Evolutionary conservation across 2,113 vertebrate genomes (phyloP).

Genomic region (Eudorcas thomsonii): DNA sequence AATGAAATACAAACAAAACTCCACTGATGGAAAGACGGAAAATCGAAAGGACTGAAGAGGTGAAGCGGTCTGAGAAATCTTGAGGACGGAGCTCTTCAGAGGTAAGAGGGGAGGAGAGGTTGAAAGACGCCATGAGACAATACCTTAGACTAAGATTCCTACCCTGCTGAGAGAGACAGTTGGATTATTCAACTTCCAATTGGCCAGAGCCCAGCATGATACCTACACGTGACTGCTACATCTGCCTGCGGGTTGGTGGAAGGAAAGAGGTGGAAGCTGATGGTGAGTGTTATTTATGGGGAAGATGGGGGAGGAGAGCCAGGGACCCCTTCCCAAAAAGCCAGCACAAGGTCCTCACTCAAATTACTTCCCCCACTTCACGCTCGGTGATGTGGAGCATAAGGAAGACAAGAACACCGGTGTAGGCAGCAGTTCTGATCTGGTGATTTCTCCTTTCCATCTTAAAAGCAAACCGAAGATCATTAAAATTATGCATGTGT

Average conservation of each 20-base stretch:
- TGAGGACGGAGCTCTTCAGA: background rate
- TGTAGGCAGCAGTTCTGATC: background rate
- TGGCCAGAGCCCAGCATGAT: background rate
- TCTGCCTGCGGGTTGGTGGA: background rate
- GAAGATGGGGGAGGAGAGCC: background rate
- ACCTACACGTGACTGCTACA: background rate
- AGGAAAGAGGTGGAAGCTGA: background rate
- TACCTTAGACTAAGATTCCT: background rate
- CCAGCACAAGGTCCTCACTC: background rate
- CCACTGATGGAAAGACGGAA: background rate
- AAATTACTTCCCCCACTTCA: background rate
- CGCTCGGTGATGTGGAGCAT: accelerated
- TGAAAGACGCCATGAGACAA: background rate
- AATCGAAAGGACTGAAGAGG: background rate
- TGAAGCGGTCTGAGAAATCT: background rate
- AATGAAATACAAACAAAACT: background rate
- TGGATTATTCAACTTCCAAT: background rate
- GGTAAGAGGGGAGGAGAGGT: background rate
- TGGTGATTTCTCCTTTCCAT: background rate
- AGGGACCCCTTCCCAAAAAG: background rate
- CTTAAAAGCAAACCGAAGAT: background rate
- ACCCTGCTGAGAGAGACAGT: background rate
- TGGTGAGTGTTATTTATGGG: too few species aligned
- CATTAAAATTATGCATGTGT: background rate
- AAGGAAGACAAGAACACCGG: background rate